A percentile compares a stretch with the other conserved stretches of the same genome.
Evolutionary conservation across 1,140 invertebrate genomes (phyloP).

Genomic region (Chelonus insularis): DNA sequence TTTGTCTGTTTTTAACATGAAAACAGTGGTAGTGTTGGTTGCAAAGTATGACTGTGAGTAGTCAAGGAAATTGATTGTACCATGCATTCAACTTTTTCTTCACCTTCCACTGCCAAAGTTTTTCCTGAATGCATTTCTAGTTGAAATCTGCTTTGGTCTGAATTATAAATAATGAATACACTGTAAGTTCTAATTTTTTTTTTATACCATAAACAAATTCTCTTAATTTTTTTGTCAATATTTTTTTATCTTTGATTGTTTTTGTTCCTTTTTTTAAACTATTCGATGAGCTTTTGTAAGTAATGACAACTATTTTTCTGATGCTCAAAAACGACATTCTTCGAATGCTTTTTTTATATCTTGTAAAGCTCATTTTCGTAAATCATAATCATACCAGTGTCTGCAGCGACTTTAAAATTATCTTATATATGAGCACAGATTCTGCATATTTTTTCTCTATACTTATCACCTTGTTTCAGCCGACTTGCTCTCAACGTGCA

Average conservation of each 20-base stretch:
- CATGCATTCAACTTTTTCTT: conserved; percentile 27
- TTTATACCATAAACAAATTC: not conserved
- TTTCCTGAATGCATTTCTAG: conserved; percentile 27
- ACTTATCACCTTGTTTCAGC: too few species aligned
- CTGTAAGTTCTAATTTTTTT: conserved; percentile 13
- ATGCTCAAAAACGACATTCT: too few species aligned
- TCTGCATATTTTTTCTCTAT: not conserved
- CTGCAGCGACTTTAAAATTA: not conserved
- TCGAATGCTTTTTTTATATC: too few species aligned
- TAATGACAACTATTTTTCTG: too few species aligned
- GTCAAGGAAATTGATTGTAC: conserved; percentile 17
- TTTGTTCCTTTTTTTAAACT: too few species aligned
- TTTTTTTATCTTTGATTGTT: not conserved
- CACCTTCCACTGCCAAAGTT: conserved; percentile 29
- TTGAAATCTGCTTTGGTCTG: too few species aligned
- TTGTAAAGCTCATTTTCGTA: not conserved
- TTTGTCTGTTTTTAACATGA: conserved; percentile 4
- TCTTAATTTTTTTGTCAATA: not conserved
- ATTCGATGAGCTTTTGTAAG: too few species aligned
- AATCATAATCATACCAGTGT: not conserved
- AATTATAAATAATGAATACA: conserved; percentile 26
- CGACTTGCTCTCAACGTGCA: too few species aligned
- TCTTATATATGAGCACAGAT: not conserved
- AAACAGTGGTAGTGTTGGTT: conserved; percentile 16
- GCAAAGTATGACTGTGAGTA: conserved; percentile 26